Base-by-base conservation (phyloP, 1,140 invertebrate species). In the Acromyrmex echinatior region DNA sequence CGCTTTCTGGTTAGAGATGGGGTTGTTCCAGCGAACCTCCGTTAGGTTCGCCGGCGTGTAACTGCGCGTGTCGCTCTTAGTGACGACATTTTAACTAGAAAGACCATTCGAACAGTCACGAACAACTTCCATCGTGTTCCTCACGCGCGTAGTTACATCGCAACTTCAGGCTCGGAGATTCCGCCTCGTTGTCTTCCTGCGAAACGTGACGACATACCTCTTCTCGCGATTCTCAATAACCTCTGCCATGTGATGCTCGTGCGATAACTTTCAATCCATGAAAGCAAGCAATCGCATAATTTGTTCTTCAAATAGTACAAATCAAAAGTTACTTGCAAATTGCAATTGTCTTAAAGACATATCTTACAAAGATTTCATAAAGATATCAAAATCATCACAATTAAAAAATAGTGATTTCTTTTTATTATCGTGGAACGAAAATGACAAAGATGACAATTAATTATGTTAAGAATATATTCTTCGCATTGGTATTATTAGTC, bases 61-160 rank as follows among this genome's bases (percentile, higher is more conserved):
- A 87, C 79, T 62, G 86, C 63, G 60, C 89, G 89, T 86, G 70
- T 73, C 88, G 58, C 60, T 79, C 79, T 90, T 73, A 68, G 85
- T 79, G 86, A 90, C 87, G 78, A 88, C 87, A 62, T 87, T 90
- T 90, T 90, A 90, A 90, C 88, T 82, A 77, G 79, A 87, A 90
- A 73, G 82, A 86, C 87, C 70, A 39, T 89, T 86, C 53, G 71
- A 89, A 89, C 88, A 66, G 73, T 88, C 88, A 62, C 56, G 87
- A 89, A 89, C 73, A 63, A 79, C 84, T 87, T 77, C 66, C 84
- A 89, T 86, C 70, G 88, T 89, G 56, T 76, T 56, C 58, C 71
- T 71, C 78, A 56, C 21, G 35, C 71, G 65, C 18, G 35, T 74
- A 51, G 87, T 88, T 88, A 71, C 39, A 16, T 58, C 70, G 18